These are phyloP conservation scores for Episyrphus balteatus DNA, from an alignment of 1,140 invertebrate genomes.

Conservation along the genomic window DNA sequence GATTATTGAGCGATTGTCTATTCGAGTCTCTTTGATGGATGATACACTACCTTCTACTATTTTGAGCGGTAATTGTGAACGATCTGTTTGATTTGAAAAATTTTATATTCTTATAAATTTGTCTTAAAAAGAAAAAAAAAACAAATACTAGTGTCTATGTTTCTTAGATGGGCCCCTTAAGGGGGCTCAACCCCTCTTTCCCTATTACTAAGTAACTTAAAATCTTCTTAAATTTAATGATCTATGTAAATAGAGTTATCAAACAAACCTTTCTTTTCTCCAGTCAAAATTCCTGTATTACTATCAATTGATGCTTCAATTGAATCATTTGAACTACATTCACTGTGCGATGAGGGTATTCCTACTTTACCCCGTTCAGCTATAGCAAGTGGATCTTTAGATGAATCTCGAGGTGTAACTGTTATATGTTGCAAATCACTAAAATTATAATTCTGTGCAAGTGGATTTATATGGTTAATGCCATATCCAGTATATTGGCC, in stretches of 20 bases:
- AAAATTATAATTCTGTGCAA: constrained; percentile 26
- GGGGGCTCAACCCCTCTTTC: too few species aligned
- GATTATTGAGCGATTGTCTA: constrained; percentile 23
- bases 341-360: constrained; percentile 34
- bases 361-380: constrained; percentile 36
- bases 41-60: constrained; percentile 14
- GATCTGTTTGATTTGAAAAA: neutral
- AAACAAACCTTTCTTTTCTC: constrained; percentile 29
- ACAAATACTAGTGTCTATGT: too few species aligned
- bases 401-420: constrained; percentile 14
- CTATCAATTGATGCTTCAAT: constrained; percentile 33
- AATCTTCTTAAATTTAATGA: too few species aligned
- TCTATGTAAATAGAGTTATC: neutral
- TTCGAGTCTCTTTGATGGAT: constrained; percentile 29
- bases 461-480: constrained; percentile 22
- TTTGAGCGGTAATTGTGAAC: too few species aligned
- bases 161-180: too few species aligned
- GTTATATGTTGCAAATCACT: constrained; percentile 28
- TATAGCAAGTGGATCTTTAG: constrained; percentile 30
- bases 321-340: constrained; percentile 36
- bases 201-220: too few species aligned
- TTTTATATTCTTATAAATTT: neutral
- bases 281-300: constrained; percentile 31
- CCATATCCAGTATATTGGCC: constrained; percentile 26
- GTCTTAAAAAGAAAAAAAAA: too few species aligned